Conservation (phyloP, 2,797 vertebrate species). For the Phrynocephalus guinanensis region DNA sequence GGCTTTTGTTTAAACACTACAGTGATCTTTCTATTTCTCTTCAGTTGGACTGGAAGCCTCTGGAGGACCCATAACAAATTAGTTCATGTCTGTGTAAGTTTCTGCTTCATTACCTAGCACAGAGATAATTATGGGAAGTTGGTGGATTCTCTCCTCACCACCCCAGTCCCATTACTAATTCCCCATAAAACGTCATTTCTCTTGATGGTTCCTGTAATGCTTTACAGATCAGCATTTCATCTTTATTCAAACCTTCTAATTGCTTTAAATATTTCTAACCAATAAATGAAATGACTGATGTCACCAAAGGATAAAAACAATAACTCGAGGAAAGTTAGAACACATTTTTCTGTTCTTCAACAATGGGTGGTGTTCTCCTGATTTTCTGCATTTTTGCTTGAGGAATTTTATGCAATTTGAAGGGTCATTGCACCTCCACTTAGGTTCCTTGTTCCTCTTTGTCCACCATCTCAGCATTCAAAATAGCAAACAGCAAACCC, state of each 20-base stretch:
- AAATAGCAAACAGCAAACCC: too few relatives aligned
- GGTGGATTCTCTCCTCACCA: constrained; percentile 44
- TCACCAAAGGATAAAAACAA: constrained; percentile 38
- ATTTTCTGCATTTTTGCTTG: not conserved
- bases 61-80: constrained; percentile 69
- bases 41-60: constrained; percentile 66
- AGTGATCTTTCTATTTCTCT: constrained; percentile 50
- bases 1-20: constrained; percentile 27
- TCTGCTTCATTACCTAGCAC: constrained; percentile 73
- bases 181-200: constrained; percentile 54
- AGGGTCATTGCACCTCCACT: too few relatives aligned
- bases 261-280: constrained; percentile 64
- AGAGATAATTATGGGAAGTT: constrained; percentile 63
- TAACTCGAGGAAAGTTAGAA: not conserved
- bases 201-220: constrained; percentile 53
- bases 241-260: constrained; percentile 62
- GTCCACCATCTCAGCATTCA: too few relatives aligned
- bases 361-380: not conserved
- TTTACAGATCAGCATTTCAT: constrained; percentile 49
- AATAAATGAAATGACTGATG: constrained; percentile 40
- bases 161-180: constrained; percentile 42
- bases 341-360: constrained; percentile 1
- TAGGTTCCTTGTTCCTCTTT: not conserved
- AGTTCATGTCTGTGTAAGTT: constrained; percentile 69
- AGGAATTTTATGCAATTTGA: not conserved